Conservation (phyloP, 2,113 vertebrate genomes). For the Corythornis vintsioides region DNA sequence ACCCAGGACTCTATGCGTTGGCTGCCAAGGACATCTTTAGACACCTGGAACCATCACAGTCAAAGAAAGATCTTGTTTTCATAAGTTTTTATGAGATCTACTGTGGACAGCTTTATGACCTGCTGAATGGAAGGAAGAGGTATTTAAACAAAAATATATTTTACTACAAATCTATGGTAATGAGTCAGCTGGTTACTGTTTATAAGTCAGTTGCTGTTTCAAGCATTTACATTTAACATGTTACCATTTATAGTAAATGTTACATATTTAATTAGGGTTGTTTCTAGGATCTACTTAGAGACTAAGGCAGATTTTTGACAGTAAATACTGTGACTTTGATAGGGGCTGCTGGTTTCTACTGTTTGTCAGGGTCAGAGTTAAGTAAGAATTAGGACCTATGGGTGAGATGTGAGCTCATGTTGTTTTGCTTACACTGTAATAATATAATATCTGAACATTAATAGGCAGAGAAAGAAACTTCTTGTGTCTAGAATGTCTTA, state of each 20-base stretch:
- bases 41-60: conserved; percentile 74
- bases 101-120: conserved; percentile 91
- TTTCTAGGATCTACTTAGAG: neutral
- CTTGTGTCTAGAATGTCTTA: neutral
- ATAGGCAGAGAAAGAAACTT: neutral
- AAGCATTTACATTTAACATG: neutral
- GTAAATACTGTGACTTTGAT: neutral
- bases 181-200: neutral
- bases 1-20: conserved; percentile 86
- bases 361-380: neutral
- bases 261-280: neutral
- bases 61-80: conserved; percentile 74
- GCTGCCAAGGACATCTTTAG: conserved; percentile 88
- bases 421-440: neutral
- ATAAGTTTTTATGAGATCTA: conserved; percentile 97
- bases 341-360: neutral
- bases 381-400: neutral
- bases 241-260: neutral
- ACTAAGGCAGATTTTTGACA: neutral
- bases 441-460: neutral
- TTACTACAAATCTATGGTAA: neutral
- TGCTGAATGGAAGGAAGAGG: conserved; percentile 89
- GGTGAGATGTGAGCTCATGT: neutral
- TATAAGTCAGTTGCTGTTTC: neutral
- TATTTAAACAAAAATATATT: conserved; percentile 19